Base-by-base conservation (phyloP, 2,797 vertebrate species). In the Hybognathus amarus region DNA sequence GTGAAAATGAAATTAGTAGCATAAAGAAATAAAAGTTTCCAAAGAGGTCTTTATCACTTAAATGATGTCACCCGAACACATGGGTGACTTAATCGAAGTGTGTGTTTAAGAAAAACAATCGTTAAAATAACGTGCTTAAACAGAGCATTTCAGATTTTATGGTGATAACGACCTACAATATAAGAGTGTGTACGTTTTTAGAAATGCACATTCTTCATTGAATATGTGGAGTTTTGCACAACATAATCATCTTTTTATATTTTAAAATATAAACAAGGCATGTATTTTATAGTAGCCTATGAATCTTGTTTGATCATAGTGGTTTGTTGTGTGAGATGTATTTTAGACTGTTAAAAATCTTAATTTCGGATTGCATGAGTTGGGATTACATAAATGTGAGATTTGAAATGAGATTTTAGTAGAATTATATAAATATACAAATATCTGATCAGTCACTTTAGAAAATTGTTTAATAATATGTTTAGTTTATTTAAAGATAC, bases 11-110 rank as follows among this genome's bases (percentile, higher is more conserved):
- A 27, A 27, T 56, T 54, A 2, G 4, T 52, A 18, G 33, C 11
- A 30, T 40, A 68, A 68, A 70, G 18, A 27, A 77, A 63, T 63
- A 22, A 20, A 68, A 74, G 38, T 45, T 80, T 52, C 20, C 27
- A 52, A 24, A 64, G 20, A 63, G 27, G 66, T 80, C 20, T 81
- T 1, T 6, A 50, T 81, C n/a, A 38, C 15, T 1, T 24, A 20
- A 24, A 74, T 74, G 1, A 38, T 27, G 56, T 17, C 18, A 71
- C 24, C 2, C 38, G 59, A 36, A 56, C 8, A n/a, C 27, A 47
- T 36, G 8, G 10, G 27, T n/a, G 73, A 2, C 22, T 77, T n/a
- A n/a, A 59, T 76, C 22, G 27, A 30, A 61, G 36, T 42, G 54
- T 13, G n/a, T 61, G 13, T 20, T 20, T 17, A 50, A 77, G 38